A percentile compares a stretch with the other conserved stretches of the same genome.
Conservation (phyloP, 1,140 invertebrate species). For the Ceratoteleas bidentatus region DNA sequence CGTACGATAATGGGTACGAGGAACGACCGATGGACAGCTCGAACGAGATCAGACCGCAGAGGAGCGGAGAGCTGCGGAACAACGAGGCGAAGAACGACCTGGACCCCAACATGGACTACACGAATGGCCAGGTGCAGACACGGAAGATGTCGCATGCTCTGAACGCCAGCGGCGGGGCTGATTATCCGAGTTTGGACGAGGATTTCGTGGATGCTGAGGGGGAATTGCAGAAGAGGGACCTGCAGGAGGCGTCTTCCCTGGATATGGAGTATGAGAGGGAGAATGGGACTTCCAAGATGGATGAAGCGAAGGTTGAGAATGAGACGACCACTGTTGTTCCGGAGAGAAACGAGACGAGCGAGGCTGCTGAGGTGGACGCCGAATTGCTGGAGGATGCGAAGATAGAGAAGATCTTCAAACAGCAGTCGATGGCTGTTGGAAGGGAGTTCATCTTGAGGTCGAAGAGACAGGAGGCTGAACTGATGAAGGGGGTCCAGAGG, state of each 20-base stretch:
- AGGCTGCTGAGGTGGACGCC: constrained; percentile 10
- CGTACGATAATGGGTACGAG: constrained; percentile 72
- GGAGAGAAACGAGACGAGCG: constrained; percentile 13
- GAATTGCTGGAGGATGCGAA: constrained; percentile 42
- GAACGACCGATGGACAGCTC: constrained; percentile 43
- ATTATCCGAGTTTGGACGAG: constrained; percentile 57
- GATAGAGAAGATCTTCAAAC: constrained; percentile 60
- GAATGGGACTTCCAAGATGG: neutral
- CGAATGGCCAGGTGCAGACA: constrained; percentile 58
- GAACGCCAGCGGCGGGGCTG: constrained; percentile 21
- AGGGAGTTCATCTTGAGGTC: neutral
- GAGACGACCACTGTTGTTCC: neutral
- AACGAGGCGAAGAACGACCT: constrained; percentile 59
- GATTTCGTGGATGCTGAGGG: constrained; percentile 63
- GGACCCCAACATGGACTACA: constrained; percentile 70
- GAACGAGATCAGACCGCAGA: constrained; percentile 69
- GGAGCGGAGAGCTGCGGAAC: constrained; percentile 50
- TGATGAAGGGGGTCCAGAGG: constrained; percentile 74
- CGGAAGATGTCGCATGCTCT: constrained; percentile 1
- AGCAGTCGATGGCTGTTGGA: constrained; percentile 40
- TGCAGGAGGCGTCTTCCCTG: constrained; percentile 11
- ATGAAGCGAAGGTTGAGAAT: too few species aligned
- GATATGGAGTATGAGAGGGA: constrained; percentile 36
- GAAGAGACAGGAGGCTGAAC: constrained; percentile 50
- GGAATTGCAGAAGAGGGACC: constrained; percentile 33